Conservation (phyloP, 2,797 vertebrate species). For the Gallirallus australis region DNA sequence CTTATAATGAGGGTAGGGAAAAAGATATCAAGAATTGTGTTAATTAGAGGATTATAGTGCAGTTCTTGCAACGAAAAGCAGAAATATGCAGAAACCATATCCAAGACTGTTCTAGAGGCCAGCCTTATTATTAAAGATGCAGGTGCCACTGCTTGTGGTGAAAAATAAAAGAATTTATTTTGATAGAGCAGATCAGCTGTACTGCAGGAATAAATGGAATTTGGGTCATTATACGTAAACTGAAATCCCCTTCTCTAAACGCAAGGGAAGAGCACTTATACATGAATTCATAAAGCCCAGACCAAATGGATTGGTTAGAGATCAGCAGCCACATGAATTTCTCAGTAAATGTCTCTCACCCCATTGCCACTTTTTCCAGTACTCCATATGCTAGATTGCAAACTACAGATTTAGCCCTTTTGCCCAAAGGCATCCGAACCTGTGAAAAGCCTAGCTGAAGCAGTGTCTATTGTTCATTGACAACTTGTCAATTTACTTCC, state of each 20-base stretch:
- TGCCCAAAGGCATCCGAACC: conserved; percentile 87
- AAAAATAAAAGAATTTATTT: conserved; percentile 42
- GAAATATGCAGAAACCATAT: not conserved
- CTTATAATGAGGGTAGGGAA: conserved; percentile 42
- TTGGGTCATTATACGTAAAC: conserved; percentile 42
- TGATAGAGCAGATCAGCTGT: conserved; percentile 13
- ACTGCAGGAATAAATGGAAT: conserved; percentile 43
- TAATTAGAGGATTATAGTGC: conserved; percentile 40
- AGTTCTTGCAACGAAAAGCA: not conserved
- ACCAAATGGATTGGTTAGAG: conserved; percentile 73
- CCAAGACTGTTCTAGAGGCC: not conserved
- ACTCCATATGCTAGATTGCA: conserved; percentile 85
- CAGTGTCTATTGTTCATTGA: conserved; percentile 85
- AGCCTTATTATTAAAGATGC: conserved; percentile 3
- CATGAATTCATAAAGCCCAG: conserved; percentile 73
- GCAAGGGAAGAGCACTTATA: conserved; percentile 17
- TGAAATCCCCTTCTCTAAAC: conserved; percentile 29
- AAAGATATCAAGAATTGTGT: conserved; percentile 31
- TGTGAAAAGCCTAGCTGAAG: conserved; percentile 89
- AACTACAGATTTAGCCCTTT: conserved; percentile 83
- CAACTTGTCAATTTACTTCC: conserved; percentile 89
- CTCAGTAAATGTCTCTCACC: conserved; percentile 82
- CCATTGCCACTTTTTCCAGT: conserved; percentile 79
- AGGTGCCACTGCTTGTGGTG: not conserved
- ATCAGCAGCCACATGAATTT: conserved; percentile 75